Percentiles rank a stretch among this genome's conserved stretches.
phyloP scores from a whole-genome alignment of 1,140 invertebrate species.

The Rhopalosiphum maidis region DNA sequence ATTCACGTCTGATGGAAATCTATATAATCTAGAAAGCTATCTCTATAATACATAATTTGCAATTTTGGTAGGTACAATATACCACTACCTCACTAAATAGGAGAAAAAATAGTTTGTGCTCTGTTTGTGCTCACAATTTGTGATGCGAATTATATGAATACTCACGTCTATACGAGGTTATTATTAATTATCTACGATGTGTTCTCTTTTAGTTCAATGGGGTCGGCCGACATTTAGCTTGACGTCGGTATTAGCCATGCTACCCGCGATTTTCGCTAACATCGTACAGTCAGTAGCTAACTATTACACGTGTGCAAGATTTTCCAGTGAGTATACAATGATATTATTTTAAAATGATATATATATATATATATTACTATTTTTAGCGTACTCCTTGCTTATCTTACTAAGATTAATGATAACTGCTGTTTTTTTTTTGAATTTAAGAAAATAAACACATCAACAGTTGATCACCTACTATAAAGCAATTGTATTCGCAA shows the following conservation, averaged over 20 bases:
- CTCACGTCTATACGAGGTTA: not conserved
- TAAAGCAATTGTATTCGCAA: not conserved
- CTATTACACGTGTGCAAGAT: conserved; percentile 46
- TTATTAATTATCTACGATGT: not conserved
- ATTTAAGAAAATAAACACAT: not conserved
- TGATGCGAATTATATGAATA: not conserved
- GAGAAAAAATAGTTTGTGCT: not conserved
- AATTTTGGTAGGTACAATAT: not conserved
- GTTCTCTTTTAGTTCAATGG: conserved; percentile 40
- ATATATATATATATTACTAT: too few species aligned
- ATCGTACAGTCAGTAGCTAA: conserved; percentile 22
- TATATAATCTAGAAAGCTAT: not conserved
- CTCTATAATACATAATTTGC: not conserved
- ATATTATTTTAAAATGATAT: not conserved
- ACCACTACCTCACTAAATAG: not conserved
- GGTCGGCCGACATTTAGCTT: conserved; percentile 11
- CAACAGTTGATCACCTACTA: not conserved
- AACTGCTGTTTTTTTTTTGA: not conserved
- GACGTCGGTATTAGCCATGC: not conserved
- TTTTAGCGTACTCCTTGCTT: not conserved
- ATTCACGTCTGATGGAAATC: too few species aligned
- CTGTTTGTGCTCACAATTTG: not conserved
- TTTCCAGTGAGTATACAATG: conserved; percentile 21
- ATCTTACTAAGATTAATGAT: not conserved
- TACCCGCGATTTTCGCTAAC: conserved; percentile 27